Evolutionary conservation across 2,113 vertebrate species (phyloP), one percentile per base, ranked within the genome.

Genomic region (Microtus pennsylvanicus): DNA sequence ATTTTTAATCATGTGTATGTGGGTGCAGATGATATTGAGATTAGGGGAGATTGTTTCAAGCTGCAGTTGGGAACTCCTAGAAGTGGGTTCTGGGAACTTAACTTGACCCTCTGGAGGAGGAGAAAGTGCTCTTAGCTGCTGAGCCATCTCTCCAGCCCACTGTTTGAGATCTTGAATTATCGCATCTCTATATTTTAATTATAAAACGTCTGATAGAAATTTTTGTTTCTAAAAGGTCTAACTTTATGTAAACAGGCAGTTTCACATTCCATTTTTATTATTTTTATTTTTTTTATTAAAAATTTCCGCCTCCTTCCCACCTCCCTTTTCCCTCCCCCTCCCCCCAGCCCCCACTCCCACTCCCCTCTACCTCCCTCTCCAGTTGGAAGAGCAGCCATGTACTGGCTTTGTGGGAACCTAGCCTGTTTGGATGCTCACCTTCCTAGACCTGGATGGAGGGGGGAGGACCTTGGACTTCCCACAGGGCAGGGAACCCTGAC

Each of bases 201-300:
- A n/a, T 87, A 8, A 5, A 90, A 52, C 88, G 74, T 61, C 63
- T 75, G 78, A 67, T 87, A 17, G 96, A 45, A 89, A 87, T 75
- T 81, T 80, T 93, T 78, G 10, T 76, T 91, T 87, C 45, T 61
- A 7, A 94, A 94, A 95, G 35, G 4, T 16, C 65, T 16, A 81
- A 5, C 19, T 82, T 91, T 91, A 9, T 95, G 76, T 47, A 76
- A 75, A 61, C 47, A 89, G 58, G 42, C 10, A 87, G 47, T 42
- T 94, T 89, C 21, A 35, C 17, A 80, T 63, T 63, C 35, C 58
- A 2, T 42, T 61, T 63, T 52, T 52, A 52, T 52, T 52, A 52
- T 52, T 52, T 52, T 52, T 52, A 52, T 52, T 52, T 52, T 52
- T 52, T 52, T 52, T 52, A 52, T 52, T 52, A 52, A 52, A 52